Evolutionary conservation across 2,113 vertebrate species (phyloP).

Genomic region (Pipa parva): DNA sequence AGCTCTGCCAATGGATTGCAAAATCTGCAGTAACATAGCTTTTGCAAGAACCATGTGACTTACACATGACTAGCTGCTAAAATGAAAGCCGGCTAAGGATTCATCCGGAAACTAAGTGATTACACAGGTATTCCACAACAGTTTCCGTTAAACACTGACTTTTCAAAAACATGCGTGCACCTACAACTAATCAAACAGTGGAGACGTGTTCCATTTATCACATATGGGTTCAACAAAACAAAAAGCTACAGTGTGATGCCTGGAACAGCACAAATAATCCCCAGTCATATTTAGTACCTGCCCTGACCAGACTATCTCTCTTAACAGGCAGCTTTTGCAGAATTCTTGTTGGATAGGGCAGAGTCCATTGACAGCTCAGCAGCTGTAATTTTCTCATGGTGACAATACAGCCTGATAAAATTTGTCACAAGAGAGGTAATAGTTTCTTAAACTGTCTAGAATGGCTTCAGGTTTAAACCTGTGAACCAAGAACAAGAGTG

Average conservation of each 20-base stretch:
- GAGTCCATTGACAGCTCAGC: constrained; percentile 10
- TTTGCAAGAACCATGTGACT: constrained; percentile 87
- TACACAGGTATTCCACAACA: constrained; percentile 1
- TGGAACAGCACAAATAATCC: too few relatives aligned
- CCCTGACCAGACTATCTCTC: not conserved
- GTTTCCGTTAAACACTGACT: not conserved
- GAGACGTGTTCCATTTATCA: too few relatives aligned
- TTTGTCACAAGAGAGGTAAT: too few relatives aligned
- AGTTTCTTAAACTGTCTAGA: too few relatives aligned
- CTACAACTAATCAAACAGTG: too few relatives aligned
- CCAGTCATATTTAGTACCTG: not conserved
- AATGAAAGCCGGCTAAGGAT: constrained; percentile 51
- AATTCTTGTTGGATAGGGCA: not conserved
- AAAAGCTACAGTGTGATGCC: too few relatives aligned
- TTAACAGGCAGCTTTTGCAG: not conserved
- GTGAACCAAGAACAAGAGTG: too few relatives aligned
- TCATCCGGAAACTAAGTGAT: not conserved
- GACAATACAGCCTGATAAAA: not conserved
- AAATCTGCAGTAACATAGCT: constrained; percentile 63
- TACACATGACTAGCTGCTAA: constrained; percentile 79
- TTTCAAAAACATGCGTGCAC: not conserved
- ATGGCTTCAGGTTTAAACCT: too few relatives aligned
- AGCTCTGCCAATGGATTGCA: constrained; percentile 56
- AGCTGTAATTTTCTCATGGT: not conserved
- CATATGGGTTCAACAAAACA: too few relatives aligned